phyloP scores from a whole-genome alignment of 1,140 invertebrate genomes.

The Phymorhynchus buccinoides region DNA sequence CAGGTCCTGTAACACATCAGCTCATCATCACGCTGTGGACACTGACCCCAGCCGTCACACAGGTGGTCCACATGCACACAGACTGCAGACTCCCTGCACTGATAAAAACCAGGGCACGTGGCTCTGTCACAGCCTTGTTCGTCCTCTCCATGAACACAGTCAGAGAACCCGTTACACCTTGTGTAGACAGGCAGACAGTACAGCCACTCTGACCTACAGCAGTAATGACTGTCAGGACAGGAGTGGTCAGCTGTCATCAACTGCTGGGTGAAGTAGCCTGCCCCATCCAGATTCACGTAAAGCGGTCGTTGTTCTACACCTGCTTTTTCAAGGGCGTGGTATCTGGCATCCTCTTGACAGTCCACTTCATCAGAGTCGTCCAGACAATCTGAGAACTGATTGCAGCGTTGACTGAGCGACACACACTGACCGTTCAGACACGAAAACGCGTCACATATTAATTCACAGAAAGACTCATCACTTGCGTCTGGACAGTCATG shows the following conservation, averaged over 20 bases:
- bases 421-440: slow-evolving; percentile 4
- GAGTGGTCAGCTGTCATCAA: not conserved
- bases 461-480: slow-evolving; percentile 6
- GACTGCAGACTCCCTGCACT: slow-evolving; percentile 19
- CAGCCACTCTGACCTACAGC: not conserved
- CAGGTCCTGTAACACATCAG: too few relatives aligned
- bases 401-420: not conserved
- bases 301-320: not conserved
- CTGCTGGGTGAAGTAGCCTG: slow-evolving; percentile 10
- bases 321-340: not conserved
- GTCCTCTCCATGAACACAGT: not conserved
- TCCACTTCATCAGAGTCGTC: not conserved
- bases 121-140: not conserved
- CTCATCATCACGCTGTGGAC: too few relatives aligned
- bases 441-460: not conserved
- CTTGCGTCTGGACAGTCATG: not conserved
- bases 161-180: slow-evolving; percentile 22
- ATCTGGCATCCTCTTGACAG: not conserved
- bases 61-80: slow-evolving; percentile 30
- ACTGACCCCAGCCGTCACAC: slow-evolving; percentile 26
- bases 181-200: slow-evolving; percentile 10
- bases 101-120: slow-evolving; percentile 35
- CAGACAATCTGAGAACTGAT: not conserved
- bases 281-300: not conserved
- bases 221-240: slow-evolving; percentile 23